Conservation (phyloP, 1,140 invertebrate genomes). For the Cyclina sinensis region DNA sequence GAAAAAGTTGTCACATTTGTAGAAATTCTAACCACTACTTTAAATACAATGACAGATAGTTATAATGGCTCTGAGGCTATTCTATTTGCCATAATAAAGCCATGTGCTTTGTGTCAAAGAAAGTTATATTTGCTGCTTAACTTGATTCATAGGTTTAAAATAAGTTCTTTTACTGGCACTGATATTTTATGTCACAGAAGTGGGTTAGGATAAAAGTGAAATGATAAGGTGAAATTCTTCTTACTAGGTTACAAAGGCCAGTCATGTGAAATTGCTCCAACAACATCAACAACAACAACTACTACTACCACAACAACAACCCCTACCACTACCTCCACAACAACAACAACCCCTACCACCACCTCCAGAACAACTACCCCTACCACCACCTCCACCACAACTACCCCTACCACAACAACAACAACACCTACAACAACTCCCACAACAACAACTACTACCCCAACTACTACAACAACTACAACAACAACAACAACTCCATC, state of each 20-base stretch:
- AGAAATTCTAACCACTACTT: no score
- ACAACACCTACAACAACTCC: slow-evolving; percentile 2
- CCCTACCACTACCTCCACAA: slow-evolving; percentile 2
- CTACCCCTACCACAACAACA: slow-evolving; percentile 11
- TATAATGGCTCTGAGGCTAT: no score
- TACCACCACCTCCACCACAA: not conserved
- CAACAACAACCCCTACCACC: not conserved
- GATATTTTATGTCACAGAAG: no score
- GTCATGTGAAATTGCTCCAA: slow-evolving; percentile 28
- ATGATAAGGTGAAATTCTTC: not conserved
- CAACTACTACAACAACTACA: slow-evolving; percentile 41
- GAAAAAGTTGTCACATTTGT: no score
- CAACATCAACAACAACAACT: slow-evolving; percentile 14
- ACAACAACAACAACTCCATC: slow-evolving; percentile 38
- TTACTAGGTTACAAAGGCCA: slow-evolving; percentile 27
- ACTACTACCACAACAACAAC: slow-evolving; percentile 24
- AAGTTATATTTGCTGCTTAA: no score
- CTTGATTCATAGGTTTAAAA: no score
- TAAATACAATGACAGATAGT: no score
- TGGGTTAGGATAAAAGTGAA: no score
- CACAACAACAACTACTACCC: slow-evolving; percentile 23
- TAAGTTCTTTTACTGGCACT: no score
- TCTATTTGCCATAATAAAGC: no score
- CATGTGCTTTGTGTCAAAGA: no score
- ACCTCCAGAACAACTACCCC: not conserved